phyloP scores from a whole-genome alignment of 1,140 invertebrate species.

The Anastrepha ludens region DNA sequence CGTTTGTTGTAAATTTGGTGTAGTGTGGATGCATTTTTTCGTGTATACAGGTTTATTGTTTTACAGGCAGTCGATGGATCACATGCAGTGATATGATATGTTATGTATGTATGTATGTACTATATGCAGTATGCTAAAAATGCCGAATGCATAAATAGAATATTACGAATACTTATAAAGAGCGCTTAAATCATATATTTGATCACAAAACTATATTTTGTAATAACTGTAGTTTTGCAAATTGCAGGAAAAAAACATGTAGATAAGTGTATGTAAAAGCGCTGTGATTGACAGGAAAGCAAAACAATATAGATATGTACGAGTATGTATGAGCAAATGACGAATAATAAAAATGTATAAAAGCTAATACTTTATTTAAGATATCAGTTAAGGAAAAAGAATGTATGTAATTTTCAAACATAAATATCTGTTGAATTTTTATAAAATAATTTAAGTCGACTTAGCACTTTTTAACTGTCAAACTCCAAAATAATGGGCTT shows the following conservation, averaged over 20 bases:
- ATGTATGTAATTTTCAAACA: no score
- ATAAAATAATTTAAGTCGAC: no score
- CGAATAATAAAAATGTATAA: neutral
- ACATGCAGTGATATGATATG: constrained; percentile 24
- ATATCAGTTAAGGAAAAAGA: neutral
- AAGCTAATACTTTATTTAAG: constrained; percentile 12
- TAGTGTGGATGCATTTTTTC: neutral
- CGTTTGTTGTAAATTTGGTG: constrained; percentile 33
- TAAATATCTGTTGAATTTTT: no score
- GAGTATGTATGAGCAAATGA: neutral
- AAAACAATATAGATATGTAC: neutral
- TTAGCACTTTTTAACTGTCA: no score
- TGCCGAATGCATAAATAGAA: neutral
- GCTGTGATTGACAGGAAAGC: constrained; percentile 24
- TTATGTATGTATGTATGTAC: constrained; percentile 50
- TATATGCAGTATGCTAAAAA: constrained; percentile 4
- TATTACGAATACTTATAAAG: neutral
- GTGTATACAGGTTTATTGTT: constrained; percentile 46
- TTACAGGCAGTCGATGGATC: neutral
- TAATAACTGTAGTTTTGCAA: constrained; percentile 22
- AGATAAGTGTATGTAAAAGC: neutral
- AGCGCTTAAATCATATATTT: neutral
- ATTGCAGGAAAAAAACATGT: neutral
- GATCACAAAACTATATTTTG: constrained; percentile 42
- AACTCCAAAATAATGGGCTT: no score